Evolutionary conservation across 2,888 invertebrate genomes (phyloP).

Genomic region (Tromatobia lineatoria): DNA sequence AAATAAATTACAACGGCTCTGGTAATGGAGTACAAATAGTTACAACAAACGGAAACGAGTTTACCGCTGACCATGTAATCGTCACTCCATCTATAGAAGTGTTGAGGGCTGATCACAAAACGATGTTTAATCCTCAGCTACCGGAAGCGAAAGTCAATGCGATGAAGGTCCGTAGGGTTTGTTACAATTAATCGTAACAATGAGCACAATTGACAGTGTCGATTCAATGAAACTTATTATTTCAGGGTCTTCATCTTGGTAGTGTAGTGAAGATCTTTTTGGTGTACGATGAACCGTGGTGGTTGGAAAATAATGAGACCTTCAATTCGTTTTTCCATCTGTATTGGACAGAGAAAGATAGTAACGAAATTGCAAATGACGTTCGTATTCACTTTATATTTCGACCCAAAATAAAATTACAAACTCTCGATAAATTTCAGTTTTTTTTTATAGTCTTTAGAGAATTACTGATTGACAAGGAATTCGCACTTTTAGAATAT

Average conservation of each 20-base stretch:
- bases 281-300: conserved; percentile 86
- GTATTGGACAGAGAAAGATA: conserved; percentile 87
- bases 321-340: conserved; percentile 84
- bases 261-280: conserved; percentile 90
- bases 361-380: conserved; percentile 65
- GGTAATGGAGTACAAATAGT: conserved; percentile 70
- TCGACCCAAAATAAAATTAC: neutral
- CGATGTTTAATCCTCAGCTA: conserved; percentile 87
- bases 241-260: conserved; percentile 87
- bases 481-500: too few species aligned
- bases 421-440: too few species aligned
- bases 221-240: neutral
- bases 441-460: too few species aligned
- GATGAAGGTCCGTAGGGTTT: conserved; percentile 84
- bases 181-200: conserved; percentile 71
- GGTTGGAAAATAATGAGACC: conserved; percentile 39
- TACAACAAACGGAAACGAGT: conserved; percentile 86
- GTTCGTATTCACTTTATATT: conserved; percentile 45
- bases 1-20: conserved; percentile 74
- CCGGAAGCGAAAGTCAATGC: conserved; percentile 87
- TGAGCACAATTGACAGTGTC: neutral
- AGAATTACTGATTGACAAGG: too few species aligned
- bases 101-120: conserved; percentile 87
- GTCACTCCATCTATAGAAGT: conserved; percentile 91
- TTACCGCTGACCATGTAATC: conserved; percentile 88